phyloP scores from a whole-genome alignment of 2,113 vertebrate species.

The Ondatra zibethicus region DNA sequence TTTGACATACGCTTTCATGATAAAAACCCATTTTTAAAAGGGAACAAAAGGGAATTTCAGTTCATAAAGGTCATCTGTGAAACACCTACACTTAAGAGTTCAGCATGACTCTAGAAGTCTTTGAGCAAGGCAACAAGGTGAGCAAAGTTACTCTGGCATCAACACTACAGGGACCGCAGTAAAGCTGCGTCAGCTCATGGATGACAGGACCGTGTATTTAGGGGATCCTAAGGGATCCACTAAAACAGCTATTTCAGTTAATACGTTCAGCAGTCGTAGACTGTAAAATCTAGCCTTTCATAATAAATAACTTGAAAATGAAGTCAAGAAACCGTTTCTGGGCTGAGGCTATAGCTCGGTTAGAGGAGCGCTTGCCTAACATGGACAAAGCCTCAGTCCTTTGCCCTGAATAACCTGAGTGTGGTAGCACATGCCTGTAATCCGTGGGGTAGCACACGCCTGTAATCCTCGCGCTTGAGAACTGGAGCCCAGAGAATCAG shows the following conservation, averaged over 20 bases:
- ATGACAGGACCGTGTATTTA: background rate
- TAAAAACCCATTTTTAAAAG: background rate
- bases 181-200: background rate
- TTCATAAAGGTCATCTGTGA: background rate
- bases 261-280: background rate
- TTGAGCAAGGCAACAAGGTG: background rate
- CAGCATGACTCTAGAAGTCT: background rate
- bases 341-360: background rate
- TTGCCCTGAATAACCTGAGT: background rate
- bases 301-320: background rate
- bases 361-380: background rate
- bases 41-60: background rate
- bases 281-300: background rate
- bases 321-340: background rate
- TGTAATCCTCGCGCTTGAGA: background rate
- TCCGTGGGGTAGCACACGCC: background rate
- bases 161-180: background rate
- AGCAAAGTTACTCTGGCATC: background rate
- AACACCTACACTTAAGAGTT: background rate
- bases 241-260: background rate
- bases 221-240: background rate
- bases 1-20: background rate
- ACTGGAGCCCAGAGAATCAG: background rate
- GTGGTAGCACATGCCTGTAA: background rate
- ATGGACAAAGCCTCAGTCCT: background rate